Base-by-base conservation (phyloP, 92 coral and sea anemone genomes). In the Porites rus region DNA sequence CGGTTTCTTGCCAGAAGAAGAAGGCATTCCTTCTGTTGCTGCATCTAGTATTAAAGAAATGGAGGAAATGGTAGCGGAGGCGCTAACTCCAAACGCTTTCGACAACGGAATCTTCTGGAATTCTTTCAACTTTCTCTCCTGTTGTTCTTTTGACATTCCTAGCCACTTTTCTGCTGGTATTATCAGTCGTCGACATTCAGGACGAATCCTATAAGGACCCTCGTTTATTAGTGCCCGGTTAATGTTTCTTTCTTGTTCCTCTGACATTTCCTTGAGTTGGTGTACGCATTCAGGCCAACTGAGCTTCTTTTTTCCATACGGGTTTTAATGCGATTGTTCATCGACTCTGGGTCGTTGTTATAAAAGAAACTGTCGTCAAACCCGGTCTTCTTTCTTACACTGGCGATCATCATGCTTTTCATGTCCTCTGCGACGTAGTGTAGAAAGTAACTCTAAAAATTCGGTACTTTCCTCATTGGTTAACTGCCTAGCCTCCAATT, bases 401-500 rank as follows among this genome's bases (percentile, higher is more conserved):
- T 67, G 72, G 28, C 72, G 13, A 67, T 67, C 72, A 67, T 67
- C 72, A 10, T 67, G 51, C 28, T 4, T 67, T 67, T 67, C 72
- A 24, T 67, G 72, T 67, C 72, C 24, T 67, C 28, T 67, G 72
- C 28, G 28, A 67, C 43, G 24, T 1, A 14, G 46, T n/a, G 0
- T 17, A 67, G 72, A n/a, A 67, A 67, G 72, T n/a, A 67, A 43
- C 28, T 18, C 38, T 67, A 67, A 67, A 66, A 67, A 28, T 22
- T 17, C 16, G 11, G 51, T 4, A 43, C 25, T n/a, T 10, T 64
- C 24, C 24, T 64, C 24, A 19, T 0, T 65, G 16, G 51, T 16
- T 12, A 77, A 69, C 19, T 54, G 14, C 51, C 28, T 59, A 18
- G 70, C 81, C n/a, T 77, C 81, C 70, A 65, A 59, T 77, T 77